Percentiles rank a stretch among this genome's conserved stretches.
Evolutionary conservation across 2,797 vertebrate species (phyloP).

Genomic region (Microctenopoma stevenorrisi): DNA sequence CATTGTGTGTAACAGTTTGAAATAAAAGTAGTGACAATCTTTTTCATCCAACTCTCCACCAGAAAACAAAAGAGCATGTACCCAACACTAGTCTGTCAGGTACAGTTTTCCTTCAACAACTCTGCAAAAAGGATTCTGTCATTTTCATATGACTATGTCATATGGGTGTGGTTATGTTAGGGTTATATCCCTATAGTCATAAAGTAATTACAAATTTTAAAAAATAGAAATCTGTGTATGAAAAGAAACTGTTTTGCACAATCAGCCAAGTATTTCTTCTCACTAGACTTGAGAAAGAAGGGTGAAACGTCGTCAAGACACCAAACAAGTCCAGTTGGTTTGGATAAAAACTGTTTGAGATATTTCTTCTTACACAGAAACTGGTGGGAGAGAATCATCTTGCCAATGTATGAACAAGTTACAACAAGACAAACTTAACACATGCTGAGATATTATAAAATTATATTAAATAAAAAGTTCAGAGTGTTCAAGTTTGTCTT

Average conservation of each 20-base stretch:
- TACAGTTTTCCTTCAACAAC: no score
- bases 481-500: conserved; percentile 6
- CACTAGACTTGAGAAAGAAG: neutral
- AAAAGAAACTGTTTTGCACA: neutral
- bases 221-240: neutral
- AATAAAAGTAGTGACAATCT: no score
- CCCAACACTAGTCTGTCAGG: no score
- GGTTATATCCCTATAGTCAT: neutral
- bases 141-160: no score
- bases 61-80: no score
- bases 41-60: no score
- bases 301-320: no score
- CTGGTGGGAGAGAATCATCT: neutral
- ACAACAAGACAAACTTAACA: neutral
- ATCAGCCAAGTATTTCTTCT: conserved; percentile 30
- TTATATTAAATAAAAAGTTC: neutral
- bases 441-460: neutral
- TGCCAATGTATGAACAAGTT: neutral
- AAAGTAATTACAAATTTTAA: neutral
- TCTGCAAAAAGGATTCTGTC: no score
- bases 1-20: no score
- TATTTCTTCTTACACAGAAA: neutral
- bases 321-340: no score
- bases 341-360: no score
- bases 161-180: neutral